Evolutionary conservation across 2,113 vertebrate genomes (phyloP), one percentile per base, ranked within the genome.

Genomic region (Physeter macrocephalus): DNA sequence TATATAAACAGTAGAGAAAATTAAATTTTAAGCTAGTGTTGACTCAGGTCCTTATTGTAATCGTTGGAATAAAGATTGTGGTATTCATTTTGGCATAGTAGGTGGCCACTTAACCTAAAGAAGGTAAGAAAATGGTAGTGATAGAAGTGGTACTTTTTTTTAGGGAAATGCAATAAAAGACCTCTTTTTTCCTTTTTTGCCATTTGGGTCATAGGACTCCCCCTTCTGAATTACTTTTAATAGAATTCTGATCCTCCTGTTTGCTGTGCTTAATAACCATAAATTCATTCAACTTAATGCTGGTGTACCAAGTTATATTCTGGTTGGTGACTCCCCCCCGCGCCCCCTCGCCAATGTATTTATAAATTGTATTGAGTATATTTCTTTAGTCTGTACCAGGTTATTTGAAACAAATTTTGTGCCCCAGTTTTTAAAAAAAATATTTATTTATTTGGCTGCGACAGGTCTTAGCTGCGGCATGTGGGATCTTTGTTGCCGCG

Each of bases 41-140:
- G 10, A 7, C 96, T 97, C 54, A 90, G 62, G 91, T 97, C 54
- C 27, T 67, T 95, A 59, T 94, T 95, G 52, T 95, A 93, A 43
- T 83, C 85, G 52, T 67, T 95, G 36, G 18, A 21, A 17, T 74
- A 94, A 82, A 93, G 72, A 74, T 92, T 95, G 61, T 93, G 11
- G 41, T 49, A 46, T 39, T 95, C 29, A 93, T 0, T 92, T 98
- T 92, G 92, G 94, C 57, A 49, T 59, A 67, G n/a, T 93, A 80
- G 85, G 29, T 62, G 88, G 5, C 90, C 74, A 92, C 80, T 94
- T 80, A 74, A 77, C 72, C 57, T 94, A 94, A 88, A 96, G n/a
- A 95, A 74, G 62, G 57, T 69, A 95, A 89, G 54, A 95, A 97
- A 97, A 59, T 6, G 4, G 20, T 83, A 27, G 67, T 86, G 10